Conservation (phyloP, 2,797 vertebrate species). For the Spea hammondii region DNA sequence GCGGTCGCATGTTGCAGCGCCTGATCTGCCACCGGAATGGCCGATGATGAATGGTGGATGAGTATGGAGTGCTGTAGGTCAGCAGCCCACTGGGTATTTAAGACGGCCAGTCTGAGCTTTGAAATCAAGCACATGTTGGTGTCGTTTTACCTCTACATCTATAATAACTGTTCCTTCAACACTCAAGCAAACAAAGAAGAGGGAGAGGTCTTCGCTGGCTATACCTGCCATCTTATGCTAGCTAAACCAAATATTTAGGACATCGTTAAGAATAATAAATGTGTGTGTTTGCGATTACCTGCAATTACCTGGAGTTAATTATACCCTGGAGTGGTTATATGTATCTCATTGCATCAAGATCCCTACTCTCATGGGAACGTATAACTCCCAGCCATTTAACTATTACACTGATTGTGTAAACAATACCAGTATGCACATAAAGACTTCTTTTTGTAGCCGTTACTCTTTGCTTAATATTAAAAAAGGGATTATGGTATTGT, state of each 20-base stretch:
- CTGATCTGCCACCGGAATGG: no score
- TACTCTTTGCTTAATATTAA: conserved; percentile 32
- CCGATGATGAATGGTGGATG: no score
- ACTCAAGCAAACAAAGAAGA: background rate
- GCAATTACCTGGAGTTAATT: conserved; percentile 9
- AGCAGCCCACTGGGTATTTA: no score
- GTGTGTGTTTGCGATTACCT: conserved; percentile 31
- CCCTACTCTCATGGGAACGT: background rate
- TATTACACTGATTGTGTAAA: conserved; percentile 8
- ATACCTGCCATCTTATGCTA: conserved; percentile 1
- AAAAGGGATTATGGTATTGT: conserved; percentile 43
- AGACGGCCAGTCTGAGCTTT: no score
- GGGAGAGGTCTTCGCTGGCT: background rate
- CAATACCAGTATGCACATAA: conserved; percentile 3
- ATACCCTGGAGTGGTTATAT: conserved; percentile 28
- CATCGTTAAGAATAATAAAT: background rate
- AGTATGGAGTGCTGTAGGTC: no score
- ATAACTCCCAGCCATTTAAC: conserved; percentile 18
- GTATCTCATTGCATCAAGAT: conserved; percentile 9
- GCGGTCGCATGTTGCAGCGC: no score
- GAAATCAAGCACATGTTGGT: conserved; percentile 1
- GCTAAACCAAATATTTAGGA: conserved; percentile 17
- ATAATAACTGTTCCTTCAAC: conserved; percentile 3
- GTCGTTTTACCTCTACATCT: conserved; percentile 9
- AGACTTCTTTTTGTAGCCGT: conserved; percentile 13